phyloP scores from a whole-genome alignment of 1,140 invertebrate species.

The Gonioctena quinquepunctata region DNA sequence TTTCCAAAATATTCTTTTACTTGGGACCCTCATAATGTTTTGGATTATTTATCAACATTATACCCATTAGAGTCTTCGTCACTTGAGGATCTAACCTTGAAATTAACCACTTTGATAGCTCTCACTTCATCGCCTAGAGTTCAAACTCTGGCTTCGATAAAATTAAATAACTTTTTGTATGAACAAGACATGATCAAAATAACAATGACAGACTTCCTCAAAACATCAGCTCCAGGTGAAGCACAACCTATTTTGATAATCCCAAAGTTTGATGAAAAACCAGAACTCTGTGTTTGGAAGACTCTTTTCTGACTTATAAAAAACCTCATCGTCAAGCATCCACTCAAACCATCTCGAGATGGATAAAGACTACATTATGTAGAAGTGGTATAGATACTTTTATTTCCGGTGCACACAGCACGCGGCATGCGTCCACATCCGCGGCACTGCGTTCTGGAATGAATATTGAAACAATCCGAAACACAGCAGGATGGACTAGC shows the following conservation, averaged over 20 bases:
- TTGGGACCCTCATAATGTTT: slow-evolving; percentile 35
- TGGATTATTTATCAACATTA: slow-evolving; percentile 10
- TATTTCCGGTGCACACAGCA: slow-evolving; percentile 24
- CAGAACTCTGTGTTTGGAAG: no score
- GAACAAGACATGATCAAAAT: not conserved
- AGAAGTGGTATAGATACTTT: slow-evolving; percentile 27
- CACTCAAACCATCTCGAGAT: slow-evolving; percentile 34
- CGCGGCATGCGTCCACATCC: slow-evolving; percentile 36
- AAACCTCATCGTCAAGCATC: slow-evolving; percentile 24
- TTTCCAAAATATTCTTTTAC: slow-evolving; percentile 37
- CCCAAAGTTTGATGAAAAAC: not conserved
- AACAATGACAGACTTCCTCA: not conserved
- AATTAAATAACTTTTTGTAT: not conserved
- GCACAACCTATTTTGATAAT: not conserved
- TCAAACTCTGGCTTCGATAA: slow-evolving; percentile 1
- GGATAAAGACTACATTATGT: slow-evolving; percentile 24
- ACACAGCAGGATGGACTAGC: slow-evolving; percentile 38
- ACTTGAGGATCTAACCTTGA: slow-evolving; percentile 9
- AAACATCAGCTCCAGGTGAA: not conserved
- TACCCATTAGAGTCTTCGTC: not conserved
- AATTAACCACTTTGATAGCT: slow-evolving; percentile 26
- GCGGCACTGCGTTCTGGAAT: slow-evolving; percentile 31
- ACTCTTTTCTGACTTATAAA: not conserved
- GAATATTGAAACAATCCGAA: slow-evolving; percentile 32
- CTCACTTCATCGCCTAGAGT: slow-evolving; percentile 27